phyloP scores from a whole-genome alignment of 2,113 vertebrate species.

The Ceuthmochares aereus region DNA sequence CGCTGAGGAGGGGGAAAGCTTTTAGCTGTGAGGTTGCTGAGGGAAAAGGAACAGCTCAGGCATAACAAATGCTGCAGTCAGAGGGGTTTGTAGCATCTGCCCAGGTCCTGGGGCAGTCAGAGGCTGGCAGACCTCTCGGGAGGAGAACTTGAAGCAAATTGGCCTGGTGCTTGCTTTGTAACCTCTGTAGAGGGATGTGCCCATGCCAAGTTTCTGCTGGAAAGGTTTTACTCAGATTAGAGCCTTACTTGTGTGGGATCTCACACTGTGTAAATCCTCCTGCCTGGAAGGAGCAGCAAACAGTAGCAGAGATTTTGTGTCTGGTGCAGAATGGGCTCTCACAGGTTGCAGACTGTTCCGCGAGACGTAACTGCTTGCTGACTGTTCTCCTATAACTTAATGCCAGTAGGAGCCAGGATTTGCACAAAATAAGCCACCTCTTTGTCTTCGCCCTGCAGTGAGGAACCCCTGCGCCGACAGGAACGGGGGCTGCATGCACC shows the following conservation, averaged over 20 bases:
- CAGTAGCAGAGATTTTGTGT: not conserved
- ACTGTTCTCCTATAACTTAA: rapidly evolving
- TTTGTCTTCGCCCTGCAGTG: slow-evolving; percentile 61
- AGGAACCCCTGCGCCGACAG: slow-evolving; percentile 79
- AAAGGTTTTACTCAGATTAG: not conserved
- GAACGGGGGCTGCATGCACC: slow-evolving; percentile 91
- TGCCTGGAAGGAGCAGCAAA: rapidly evolving
- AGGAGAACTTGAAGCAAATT: not conserved
- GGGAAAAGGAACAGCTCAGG: not conserved
- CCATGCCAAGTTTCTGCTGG: not conserved
- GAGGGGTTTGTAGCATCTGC: not conserved
- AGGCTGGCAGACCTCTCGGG: not conserved
- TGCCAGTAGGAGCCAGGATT: rapidly evolving
- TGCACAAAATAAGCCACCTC: rapidly evolving
- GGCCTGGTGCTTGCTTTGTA: not conserved
- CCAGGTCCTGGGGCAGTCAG: not conserved
- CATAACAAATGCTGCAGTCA: rapidly evolving
- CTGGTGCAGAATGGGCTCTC: not conserved
- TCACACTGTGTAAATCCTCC: rapidly evolving
- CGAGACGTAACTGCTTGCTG: rapidly evolving
- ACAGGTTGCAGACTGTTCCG: rapidly evolving
- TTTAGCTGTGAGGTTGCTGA: not conserved
- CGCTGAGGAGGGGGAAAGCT: not conserved
- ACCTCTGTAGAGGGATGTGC: rapidly evolving
- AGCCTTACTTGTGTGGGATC: not conserved